Evolutionary conservation across 1,140 invertebrate species (phyloP).

Genomic region (Bombus fervidus): DNA sequence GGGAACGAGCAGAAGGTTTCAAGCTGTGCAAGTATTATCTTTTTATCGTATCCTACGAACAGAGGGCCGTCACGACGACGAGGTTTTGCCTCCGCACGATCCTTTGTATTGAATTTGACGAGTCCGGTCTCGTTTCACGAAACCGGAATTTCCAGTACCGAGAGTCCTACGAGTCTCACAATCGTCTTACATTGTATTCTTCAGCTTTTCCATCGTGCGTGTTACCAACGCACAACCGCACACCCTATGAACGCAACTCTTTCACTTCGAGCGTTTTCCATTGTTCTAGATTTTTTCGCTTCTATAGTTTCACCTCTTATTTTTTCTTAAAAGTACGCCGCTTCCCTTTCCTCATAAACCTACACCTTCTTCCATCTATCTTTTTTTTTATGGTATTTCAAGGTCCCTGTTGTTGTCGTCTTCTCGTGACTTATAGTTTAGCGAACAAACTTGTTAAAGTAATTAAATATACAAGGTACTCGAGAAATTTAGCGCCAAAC

Average conservation of each 20-base stretch:
- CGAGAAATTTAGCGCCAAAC: not conserved
- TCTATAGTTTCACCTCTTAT: not conserved
- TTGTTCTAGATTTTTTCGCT: not conserved
- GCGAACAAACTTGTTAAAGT: too few relatives aligned
- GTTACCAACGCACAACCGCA: not conserved
- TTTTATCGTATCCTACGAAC: not conserved
- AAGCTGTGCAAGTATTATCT: not conserved
- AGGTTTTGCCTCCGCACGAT: not conserved
- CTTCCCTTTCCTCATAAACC: too few relatives aligned
- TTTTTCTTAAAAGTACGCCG: not conserved
- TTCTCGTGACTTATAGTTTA: too few relatives aligned
- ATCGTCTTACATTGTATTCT: not conserved
- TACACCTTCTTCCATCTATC: not conserved
- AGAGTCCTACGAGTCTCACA: not conserved
- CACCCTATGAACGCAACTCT: not conserved
- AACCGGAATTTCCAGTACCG: constrained; percentile 20
- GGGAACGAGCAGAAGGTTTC: not conserved
- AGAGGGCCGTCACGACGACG: not conserved
- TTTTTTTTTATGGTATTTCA: too few relatives aligned
- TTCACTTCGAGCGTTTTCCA: not conserved
- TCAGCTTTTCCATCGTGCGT: not conserved
- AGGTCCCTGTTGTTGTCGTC: too few relatives aligned
- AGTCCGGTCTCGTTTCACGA: constrained; percentile 12
- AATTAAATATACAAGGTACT: not conserved
- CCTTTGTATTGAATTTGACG: not conserved